Percentiles rank a stretch among this genome's conserved stretches.
Evolutionary conservation across 2,888 invertebrate species (phyloP).

Genomic region (Alcis repandata): DNA sequence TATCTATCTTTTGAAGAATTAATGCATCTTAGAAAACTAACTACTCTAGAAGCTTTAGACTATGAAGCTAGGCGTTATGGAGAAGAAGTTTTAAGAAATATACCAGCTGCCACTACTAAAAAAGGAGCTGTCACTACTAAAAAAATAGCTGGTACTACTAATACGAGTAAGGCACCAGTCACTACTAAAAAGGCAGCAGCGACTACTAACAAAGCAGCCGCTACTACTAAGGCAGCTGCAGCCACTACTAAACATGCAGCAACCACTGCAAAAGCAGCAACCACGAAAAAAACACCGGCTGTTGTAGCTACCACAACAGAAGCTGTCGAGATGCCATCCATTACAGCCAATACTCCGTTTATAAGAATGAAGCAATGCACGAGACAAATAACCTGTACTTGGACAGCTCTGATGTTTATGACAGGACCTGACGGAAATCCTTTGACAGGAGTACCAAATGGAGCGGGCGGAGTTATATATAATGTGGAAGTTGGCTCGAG

Average conservation of each 20-base stretch:
- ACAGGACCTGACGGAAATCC: slow-evolving; percentile 58
- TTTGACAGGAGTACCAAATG: slow-evolving; percentile 41
- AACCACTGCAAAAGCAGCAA: slow-evolving; percentile 1
- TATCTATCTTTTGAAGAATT: slow-evolving; percentile 81
- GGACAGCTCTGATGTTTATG: slow-evolving; percentile 68
- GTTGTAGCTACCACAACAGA: neutral
- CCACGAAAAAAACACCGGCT: neutral
- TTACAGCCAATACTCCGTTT: slow-evolving; percentile 69
- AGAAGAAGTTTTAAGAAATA: slow-evolving; percentile 29
- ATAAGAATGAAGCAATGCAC: slow-evolving; percentile 71
- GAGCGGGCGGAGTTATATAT: slow-evolving; percentile 43
- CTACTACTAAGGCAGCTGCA: neutral
- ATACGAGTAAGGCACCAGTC: neutral
- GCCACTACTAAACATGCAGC: slow-evolving; percentile 1
- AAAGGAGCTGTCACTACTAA: neutral
- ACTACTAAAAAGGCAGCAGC: neutral
- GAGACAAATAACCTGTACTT: slow-evolving; percentile 78
- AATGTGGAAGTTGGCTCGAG: slow-evolving; percentile 58
- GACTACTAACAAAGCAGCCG: neutral
- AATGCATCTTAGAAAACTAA: slow-evolving; percentile 75
- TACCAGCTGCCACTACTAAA: slow-evolving; percentile 14
- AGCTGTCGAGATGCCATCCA: slow-evolving; percentile 42
- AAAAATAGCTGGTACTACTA: slow-evolving; percentile 11
- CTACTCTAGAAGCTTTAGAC: slow-evolving; percentile 50
- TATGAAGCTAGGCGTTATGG: slow-evolving; percentile 57